These are phyloP conservation scores for Mus spicilegus DNA, from an alignment of 2,113 vertebrate genomes.

Conservation along the genomic window DNA sequence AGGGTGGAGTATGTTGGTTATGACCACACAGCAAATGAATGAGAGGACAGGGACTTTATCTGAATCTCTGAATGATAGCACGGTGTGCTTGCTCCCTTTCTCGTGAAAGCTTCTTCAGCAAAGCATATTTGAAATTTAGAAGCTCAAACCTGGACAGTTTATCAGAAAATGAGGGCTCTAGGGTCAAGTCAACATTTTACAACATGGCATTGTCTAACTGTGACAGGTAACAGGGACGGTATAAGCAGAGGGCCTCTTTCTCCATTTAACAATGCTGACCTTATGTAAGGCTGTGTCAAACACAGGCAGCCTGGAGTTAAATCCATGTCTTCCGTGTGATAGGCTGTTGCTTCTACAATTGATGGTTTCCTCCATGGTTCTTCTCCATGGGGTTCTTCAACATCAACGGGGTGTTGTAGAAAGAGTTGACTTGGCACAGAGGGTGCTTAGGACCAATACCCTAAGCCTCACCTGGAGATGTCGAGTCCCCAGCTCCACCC, in stretches of 20 bases:
- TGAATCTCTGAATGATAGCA: neutral
- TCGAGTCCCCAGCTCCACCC: neutral
- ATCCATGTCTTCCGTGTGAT: neutral
- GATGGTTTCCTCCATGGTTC: neutral
- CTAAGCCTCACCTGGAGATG: neutral
- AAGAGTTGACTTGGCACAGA: neutral
- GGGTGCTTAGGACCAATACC: neutral
- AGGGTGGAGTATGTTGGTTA: neutral
- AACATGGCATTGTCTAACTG: neutral
- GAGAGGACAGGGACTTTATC: neutral
- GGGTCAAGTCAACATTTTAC: neutral
- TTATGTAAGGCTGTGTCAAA: neutral
- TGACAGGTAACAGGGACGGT: neutral
- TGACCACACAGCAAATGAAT: neutral
- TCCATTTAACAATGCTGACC: neutral
- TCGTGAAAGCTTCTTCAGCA: neutral
- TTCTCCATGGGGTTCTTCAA: neutral
- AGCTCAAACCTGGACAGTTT: neutral
- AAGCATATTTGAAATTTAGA: constrained; percentile 18
- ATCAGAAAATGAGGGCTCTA: neutral
- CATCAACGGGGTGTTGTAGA: neutral
- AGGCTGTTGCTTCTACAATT: neutral
- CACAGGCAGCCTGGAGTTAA: neutral
- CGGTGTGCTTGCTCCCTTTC: neutral
- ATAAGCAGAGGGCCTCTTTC: neutral